Conservation (phyloP, 2,797 vertebrate species). For the Acanthis flammea region DNA sequence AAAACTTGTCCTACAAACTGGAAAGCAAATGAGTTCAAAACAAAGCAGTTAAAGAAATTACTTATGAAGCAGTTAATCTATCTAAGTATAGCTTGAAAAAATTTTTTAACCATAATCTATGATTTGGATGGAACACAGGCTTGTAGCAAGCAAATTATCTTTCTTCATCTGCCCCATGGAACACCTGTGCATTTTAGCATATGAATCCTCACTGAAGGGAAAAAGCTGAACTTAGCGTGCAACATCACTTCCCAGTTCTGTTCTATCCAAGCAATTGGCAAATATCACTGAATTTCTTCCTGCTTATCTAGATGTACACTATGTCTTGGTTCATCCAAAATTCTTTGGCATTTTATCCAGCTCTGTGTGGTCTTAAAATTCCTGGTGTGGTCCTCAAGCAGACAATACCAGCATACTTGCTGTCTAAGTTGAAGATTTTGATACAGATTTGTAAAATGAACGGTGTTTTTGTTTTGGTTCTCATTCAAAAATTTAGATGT, state of each 20-base stretch:
- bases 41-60: not conserved
- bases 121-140: not conserved
- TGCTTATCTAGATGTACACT: not conserved
- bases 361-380: not conserved
- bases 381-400: not conserved
- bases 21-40: not conserved
- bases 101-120: not conserved
- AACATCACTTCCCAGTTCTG: not conserved
- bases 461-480: not conserved
- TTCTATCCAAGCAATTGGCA: not conserved
- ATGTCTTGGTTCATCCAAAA: not conserved
- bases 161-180: not conserved
- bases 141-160: not conserved
- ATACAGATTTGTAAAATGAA: not conserved
- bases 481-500: not conserved
- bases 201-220: not conserved
- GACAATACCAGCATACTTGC: not conserved
- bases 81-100: not conserved
- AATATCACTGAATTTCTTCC: not conserved
- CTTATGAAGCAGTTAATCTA: slow-evolving; percentile 22
- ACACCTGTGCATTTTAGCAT: not conserved
- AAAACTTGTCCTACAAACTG: not conserved
- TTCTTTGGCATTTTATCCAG: not conserved
- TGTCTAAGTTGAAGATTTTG: not conserved
- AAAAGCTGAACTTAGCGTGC: not conserved